Evolutionary conservation across 2,797 vertebrate genomes (phyloP), one percentile per base, ranked within the genome.

Genomic region (Eleutherodactylus coqui): DNA sequence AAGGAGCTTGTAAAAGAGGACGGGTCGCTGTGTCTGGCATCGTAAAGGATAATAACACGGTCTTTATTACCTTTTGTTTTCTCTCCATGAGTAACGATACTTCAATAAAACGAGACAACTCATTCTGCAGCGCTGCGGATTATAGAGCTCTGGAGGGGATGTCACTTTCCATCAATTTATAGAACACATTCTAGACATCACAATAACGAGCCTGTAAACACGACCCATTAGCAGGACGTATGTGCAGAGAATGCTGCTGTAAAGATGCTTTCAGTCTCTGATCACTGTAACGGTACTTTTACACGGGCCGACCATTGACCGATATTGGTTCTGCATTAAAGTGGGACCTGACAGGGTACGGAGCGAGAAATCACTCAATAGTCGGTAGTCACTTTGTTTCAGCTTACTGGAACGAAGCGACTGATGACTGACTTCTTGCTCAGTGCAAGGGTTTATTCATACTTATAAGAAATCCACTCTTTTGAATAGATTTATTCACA

Each of bases 151-250:
- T n/a, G 19, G 3, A n/a, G 76, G n/a, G 36, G n/a, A 79, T 24
- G 34, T 73, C 24, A 45, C 41, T 45, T 73, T 27, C n/a, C 41
- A 73, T 79, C 32, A 27, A 79, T 58, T 27, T 41, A 60, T 60
- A 43, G 4, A 7, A 17, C 75, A n/a, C 17, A 21, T 78, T 55
- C 19, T 21, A n/a, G 51, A 58, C n/a, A 60, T n/a, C 36, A 60
- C 38, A 45, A 41, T 41, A 72, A 72, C 69, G 16, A 72, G 17
- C 36, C n/a, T 2, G 21, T 9, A 24, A 38, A 41, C 9, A n/a
- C 19, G 4, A 10, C 10, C n/a, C 41, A 41, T 70, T 70, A 70
- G 8, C 1, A 2, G 19, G 38, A 38, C 34, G 36, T 24, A 21
- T 70, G 19, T 24, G 8, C 67, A 11, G 13, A 24, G 21, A 9